Evolutionary conservation across 64 coral and sea anemone species (phyloP).

Genomic region (Montipora cactus): DNA sequence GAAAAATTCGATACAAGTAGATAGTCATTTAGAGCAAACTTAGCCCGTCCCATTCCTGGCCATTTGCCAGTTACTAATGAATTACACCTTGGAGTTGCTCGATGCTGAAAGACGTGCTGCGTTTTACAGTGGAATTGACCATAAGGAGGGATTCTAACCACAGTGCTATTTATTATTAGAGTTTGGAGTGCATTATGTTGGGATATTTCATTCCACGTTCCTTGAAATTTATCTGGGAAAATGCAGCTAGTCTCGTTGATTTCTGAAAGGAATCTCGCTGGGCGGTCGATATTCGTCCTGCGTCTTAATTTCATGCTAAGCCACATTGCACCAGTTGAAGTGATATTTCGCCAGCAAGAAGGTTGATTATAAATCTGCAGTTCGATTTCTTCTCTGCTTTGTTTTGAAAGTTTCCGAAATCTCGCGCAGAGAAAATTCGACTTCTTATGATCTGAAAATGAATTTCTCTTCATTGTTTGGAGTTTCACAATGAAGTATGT

Average conservation of each 20-base stretch:
- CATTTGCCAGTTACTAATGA: constrained; percentile 64
- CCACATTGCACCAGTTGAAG: background rate
- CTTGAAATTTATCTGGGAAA: constrained; percentile 66
- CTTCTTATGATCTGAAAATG: background rate
- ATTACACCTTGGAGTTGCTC: constrained; percentile 17
- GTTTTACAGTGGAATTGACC: constrained; percentile 71
- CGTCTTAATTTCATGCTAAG: background rate
- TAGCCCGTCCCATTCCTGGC: constrained; percentile 65
- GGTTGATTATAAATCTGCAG: constrained; percentile 7
- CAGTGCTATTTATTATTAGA: constrained; percentile 35
- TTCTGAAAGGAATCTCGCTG: background rate
- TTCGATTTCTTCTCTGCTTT: background rate
- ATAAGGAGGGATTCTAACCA: constrained; percentile 54
- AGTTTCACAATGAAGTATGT: constrained; percentile 79
- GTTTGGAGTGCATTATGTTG: constrained; percentile 32
- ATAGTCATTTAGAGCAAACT: constrained; percentile 80
- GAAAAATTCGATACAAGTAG: constrained; percentile 53
- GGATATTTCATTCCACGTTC: constrained; percentile 74
- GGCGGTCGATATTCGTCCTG: background rate
- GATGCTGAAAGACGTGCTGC: constrained; percentile 47
- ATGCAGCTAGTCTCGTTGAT: constrained; percentile 37
- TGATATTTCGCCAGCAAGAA: background rate
- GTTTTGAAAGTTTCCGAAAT: background rate
- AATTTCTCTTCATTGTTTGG: constrained; percentile 20
- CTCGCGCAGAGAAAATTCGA: constrained; percentile 25